Evolutionary conservation across 2,888 invertebrate genomes (phyloP), one percentile per base, ranked within the genome.

Genomic region (Eustalomyia histrio): DNA sequence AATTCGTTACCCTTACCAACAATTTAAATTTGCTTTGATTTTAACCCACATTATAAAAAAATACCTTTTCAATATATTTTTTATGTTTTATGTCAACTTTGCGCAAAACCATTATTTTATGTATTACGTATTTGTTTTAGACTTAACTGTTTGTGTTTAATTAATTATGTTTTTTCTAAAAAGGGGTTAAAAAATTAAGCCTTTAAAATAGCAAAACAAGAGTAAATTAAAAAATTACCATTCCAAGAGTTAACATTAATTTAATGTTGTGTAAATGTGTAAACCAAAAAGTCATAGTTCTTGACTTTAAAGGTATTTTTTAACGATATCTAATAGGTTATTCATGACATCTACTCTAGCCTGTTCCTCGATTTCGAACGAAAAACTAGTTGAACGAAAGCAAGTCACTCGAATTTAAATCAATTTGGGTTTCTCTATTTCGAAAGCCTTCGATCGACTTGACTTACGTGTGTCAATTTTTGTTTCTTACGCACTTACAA

Each of bases 81-180:
- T 24, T 50, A 35, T 67, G 33, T 58, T 53, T 52, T 52, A 61
- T 18, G 65, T 29, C 47, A 67, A 72, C 67, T 61, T 68, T 67
- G 16, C 21, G 65, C 43, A 50, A 63, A 73, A 69, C 73, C 29
- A 35, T 73, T 73, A 53, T 55, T 55, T 50, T 67, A 17, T 53
- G 2, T 7, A 29, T 35, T 67, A 79, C 68, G 68, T 73, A 58
- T 68, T 68, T 50, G 60, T n/a, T n/a, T n/a, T 50, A 63, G 43
- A 24, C 57, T 65, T 39, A 79, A 57, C 39, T 79, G 57, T 79
- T 79, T 69, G 43, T 52, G 74, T 68, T 79, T 69, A 79, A 74
- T 74, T 79, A 79, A 73, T 74, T 63, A 58, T 58, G 24, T 64
- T 73, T 47, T 21, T 57, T 55, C 73, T 50, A 14, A 50, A 69